Percentiles rank a stretch among this genome's conserved stretches.
phyloP scores from a whole-genome alignment of 2,888 invertebrate genomes.

The Theretra japonica region DNA sequence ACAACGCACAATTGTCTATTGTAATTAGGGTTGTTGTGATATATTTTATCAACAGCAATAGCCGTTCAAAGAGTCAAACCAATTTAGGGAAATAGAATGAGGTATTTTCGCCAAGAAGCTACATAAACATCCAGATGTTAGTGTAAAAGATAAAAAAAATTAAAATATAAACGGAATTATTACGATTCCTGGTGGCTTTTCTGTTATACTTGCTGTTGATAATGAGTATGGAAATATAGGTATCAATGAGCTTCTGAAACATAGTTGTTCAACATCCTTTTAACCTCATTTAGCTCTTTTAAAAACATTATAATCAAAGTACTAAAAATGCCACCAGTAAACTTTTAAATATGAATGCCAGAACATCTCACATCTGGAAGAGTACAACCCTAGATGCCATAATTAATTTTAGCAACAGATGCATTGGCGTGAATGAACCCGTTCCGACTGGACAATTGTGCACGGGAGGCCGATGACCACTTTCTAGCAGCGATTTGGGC shows the following conservation, averaged over 20 bases:
- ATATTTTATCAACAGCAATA: constrained; percentile 1
- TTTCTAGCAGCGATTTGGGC: constrained; percentile 51
- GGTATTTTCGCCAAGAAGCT: not conserved
- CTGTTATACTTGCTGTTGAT: too few relatives aligned
- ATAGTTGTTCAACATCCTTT: too few relatives aligned
- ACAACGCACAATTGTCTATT: constrained; percentile 67
- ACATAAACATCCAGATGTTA: too few relatives aligned
- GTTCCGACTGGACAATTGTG: constrained; percentile 53
- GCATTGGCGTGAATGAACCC: constrained; percentile 54
- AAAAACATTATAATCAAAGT: not conserved
- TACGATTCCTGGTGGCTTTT: too few relatives aligned
- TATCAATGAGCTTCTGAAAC: too few relatives aligned
- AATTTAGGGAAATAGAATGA: not conserved
- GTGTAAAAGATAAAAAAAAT: too few relatives aligned
- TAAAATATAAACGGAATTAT: too few relatives aligned
- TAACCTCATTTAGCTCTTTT: too few relatives aligned
- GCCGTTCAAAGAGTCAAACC: not conserved
- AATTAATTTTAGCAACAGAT: constrained; percentile 71
- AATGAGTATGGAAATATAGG: too few relatives aligned
- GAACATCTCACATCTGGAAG: not conserved
- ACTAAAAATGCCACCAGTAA: not conserved
- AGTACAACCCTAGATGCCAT: constrained; percentile 41
- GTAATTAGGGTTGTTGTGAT: constrained; percentile 29
- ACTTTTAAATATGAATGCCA: not conserved
- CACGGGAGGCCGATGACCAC: constrained; percentile 51